Base-by-base conservation (phyloP, 2,888 invertebrate species). In the Rugalucina vietnamica region DNA sequence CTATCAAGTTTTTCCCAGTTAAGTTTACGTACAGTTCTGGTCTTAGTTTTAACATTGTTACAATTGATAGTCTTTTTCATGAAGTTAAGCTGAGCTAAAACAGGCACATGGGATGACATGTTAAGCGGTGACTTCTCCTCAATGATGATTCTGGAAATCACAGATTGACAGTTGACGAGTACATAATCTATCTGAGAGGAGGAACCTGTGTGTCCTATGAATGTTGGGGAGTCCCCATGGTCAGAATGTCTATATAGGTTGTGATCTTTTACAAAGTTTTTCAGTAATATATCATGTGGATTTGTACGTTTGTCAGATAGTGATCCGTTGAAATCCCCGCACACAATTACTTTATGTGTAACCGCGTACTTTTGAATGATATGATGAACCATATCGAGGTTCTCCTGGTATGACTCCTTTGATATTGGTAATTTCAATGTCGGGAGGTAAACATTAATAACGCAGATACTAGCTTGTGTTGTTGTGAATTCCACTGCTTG, bases 111-210 rank as follows among this genome's bases (percentile, higher is more conserved):
- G 14, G 71, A 39, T 71, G 71, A 71, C 43, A 71, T 36, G 12
- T 39, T 71, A 5, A 39, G 18, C 14, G 71, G 37, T 18, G 37
- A 39, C n/a, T 36, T 36, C 8, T 21, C 37, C 10, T 36, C 37
- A 14, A 36, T 36, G 3, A 4, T 36, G 24, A n/a, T 12, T 14
- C 21, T 5, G 5, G n/a, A 24, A n/a, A 71, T n/a, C n/a, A 36
- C n/a, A 5, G 37, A 4, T 24, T 71, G 37, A 37, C 43, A 21
- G 10, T n/a, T 34, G 5, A 37, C 12, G 4, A 71, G 21, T 36
- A 71, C 43, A 37, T 71, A 71, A 29, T 71, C 71, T 39, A 71
- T 71, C 71, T 71, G 71, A 18, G 71, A 71, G 5, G 71, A 12
- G n/a, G 37, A 12, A 4, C 71, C 71, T 24, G n/a, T 14, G 24